A percentile compares a stretch with the other conserved stretches of the same genome.
Conservation (phyloP, 2,797 vertebrate genomes). For the Dendrocincla tyrannina region DNA sequence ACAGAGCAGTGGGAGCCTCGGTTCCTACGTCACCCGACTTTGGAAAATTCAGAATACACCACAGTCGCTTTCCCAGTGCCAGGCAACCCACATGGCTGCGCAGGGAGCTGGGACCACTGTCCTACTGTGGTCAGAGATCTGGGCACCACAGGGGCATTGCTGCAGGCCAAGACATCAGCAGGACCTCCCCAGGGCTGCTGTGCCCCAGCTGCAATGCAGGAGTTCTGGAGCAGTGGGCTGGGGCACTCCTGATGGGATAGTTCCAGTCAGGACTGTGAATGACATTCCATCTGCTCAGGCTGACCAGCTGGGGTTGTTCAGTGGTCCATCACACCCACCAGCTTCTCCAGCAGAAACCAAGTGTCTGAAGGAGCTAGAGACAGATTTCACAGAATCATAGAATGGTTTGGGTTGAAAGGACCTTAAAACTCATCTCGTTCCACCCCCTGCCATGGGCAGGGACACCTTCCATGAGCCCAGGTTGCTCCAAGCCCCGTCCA, state of each 20-base stretch:
- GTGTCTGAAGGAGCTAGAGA: neutral
- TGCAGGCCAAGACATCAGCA: neutral
- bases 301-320: neutral
- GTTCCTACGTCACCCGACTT: neutral
- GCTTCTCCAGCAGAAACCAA: neutral
- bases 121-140: neutral
- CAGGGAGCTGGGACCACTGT: fast-evolving
- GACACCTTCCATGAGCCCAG: neutral
- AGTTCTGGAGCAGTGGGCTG: fast-evolving
- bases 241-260: neutral
- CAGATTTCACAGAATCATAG: neutral
- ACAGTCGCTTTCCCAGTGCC: neutral
- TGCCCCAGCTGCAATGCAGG: neutral
- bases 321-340: neutral
- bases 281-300: neutral
- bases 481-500: neutral
- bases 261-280: neutral
- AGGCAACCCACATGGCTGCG: fast-evolving
- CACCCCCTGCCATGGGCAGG: neutral
- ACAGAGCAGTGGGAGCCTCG: neutral
- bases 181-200: neutral
- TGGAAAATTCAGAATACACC: neutral
- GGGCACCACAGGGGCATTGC: neutral
- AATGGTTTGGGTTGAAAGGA: neutral
- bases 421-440: neutral